phyloP scores from a whole-genome alignment of 2,113 vertebrate genomes.

The Vimba vimba region DNA sequence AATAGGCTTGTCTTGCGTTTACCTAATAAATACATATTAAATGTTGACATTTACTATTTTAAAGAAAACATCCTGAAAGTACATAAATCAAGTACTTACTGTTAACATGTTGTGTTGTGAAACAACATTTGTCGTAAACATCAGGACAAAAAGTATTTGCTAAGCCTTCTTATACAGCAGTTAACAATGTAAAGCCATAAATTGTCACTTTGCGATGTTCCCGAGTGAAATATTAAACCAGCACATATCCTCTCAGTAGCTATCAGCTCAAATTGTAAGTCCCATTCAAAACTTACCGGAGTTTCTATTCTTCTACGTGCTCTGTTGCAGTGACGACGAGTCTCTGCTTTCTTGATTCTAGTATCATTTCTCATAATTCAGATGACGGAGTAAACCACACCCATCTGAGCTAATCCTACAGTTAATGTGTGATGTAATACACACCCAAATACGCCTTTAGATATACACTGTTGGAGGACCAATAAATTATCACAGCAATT shows the following conservation, averaged over 20 bases:
- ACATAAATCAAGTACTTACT: not conserved
- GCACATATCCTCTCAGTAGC: not conserved
- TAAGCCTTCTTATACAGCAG: not conserved
- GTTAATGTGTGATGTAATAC: not conserved
- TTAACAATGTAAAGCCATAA: not conserved
- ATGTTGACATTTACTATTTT: not conserved
- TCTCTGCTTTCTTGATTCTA: not conserved
- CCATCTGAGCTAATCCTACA: not conserved
- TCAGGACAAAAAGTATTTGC: not conserved
- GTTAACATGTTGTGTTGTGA: not conserved
- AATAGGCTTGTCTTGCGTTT: too few species aligned
- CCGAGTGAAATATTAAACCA: not conserved
- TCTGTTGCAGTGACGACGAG: not conserved
- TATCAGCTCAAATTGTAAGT: not conserved
- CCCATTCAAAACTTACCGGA: not conserved
- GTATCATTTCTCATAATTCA: slow-evolving; percentile 16
- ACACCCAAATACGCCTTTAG: slow-evolving; percentile 1
- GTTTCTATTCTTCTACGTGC: not conserved
- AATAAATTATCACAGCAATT: not conserved
- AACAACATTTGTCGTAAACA: not conserved
- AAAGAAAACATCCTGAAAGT: not conserved
- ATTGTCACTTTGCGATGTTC: not conserved
- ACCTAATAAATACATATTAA: not conserved
- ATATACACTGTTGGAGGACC: not conserved
- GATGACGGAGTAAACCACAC: slow-evolving; percentile 32